phyloP scores from a whole-genome alignment of 2,888 invertebrate species.

The Eledona agricola region DNA sequence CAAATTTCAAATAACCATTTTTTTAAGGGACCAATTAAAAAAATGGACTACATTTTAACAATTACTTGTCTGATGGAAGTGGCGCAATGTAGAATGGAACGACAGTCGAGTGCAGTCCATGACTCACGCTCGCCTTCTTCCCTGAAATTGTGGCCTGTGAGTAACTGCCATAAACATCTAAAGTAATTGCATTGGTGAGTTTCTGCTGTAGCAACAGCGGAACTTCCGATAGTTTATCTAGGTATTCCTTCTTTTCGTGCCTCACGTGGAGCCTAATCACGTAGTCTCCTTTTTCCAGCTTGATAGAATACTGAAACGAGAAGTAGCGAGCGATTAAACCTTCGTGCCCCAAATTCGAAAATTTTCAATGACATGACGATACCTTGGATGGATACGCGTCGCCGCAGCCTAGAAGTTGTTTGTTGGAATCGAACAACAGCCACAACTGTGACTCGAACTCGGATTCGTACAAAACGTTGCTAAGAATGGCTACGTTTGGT shows the following conservation, averaged over 20 bases:
- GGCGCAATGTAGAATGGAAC: conserved; percentile 83
- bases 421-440: conserved; percentile 93
- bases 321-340: too few relatives aligned
- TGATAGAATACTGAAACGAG: conserved; percentile 81
- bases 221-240: conserved; percentile 87
- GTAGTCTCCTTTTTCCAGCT: conserved; percentile 96
- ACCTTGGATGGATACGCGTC: conserved; percentile 90
- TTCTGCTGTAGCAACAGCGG: conserved; percentile 81
- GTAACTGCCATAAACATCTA: conserved; percentile 80
- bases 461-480: conserved; percentile 91
- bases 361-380: too few relatives aligned
- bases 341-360: too few relatives aligned
- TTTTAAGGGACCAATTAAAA: too few relatives aligned
- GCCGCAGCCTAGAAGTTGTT: conserved; percentile 84
- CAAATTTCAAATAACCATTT: too few relatives aligned
- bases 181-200: conserved; percentile 71
- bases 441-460: conserved; percentile 97
- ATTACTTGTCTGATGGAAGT: conserved; percentile 83
- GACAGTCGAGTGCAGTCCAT: conserved; percentile 62
- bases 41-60: not conserved
- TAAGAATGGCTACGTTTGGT: conserved; percentile 80
- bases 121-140: conserved; percentile 70
- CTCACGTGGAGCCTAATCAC: conserved; percentile 85
- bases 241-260: conserved; percentile 84
- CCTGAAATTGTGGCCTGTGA: conserved; percentile 77